Percentiles rank a stretch among this genome's conserved stretches.
Conservation (phyloP, 2,113 vertebrate species). For the Erpornis zantholeuca region DNA sequence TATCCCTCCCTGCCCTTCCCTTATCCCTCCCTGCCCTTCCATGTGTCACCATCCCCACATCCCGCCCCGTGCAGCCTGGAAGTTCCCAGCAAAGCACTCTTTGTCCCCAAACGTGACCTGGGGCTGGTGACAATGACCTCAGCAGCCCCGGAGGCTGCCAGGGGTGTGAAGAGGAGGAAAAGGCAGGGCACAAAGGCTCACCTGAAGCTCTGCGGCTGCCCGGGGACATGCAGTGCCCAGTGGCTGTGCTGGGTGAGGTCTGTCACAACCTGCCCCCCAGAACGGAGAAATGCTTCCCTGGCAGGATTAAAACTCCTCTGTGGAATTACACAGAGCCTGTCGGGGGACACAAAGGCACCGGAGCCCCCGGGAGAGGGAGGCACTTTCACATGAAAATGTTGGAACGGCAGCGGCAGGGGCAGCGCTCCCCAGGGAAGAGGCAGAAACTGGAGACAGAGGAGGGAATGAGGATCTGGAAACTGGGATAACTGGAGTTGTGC, state of each 20-base stretch:
- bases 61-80: rapidly evolving
- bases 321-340: background rate
- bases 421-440: rapidly evolving
- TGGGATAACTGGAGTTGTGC: background rate
- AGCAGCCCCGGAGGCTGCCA: background rate
- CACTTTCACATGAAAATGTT: rapidly evolving
- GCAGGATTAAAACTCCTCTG: background rate
- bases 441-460: background rate
- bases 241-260: background rate
- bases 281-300: background rate
- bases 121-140: background rate
- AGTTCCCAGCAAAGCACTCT: background rate
- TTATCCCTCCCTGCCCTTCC: background rate
- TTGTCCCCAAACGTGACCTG: background rate
- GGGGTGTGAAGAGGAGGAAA: background rate
- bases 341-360: rapidly evolving
- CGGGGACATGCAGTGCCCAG: rapidly evolving
- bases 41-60: background rate
- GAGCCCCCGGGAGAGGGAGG: background rate
- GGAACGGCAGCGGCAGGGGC: rapidly evolving
- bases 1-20: background rate
- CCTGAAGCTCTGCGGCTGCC: background rate
- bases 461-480: background rate
- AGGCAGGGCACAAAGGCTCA: background rate
- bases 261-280: background rate